Evolutionary conservation across 2,797 vertebrate species (phyloP).

Genomic region (Adelosebastes latens): DNA sequence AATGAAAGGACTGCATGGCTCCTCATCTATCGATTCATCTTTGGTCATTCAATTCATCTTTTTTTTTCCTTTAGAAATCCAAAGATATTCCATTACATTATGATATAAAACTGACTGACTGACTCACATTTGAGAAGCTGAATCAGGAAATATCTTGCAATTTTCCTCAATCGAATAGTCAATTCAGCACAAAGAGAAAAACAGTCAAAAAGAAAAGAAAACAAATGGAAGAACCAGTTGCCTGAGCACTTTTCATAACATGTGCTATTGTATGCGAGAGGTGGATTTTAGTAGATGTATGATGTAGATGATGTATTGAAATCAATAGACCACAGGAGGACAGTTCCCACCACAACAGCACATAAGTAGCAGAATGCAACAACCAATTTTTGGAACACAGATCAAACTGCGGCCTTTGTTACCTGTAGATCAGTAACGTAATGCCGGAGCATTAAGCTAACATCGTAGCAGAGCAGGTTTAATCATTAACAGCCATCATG

Average conservation of each 20-base stretch:
- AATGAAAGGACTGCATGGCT: not conserved
- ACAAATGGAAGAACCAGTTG: not conserved
- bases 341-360: not conserved
- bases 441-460: not conserved
- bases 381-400: not conserved
- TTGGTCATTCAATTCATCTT: not conserved
- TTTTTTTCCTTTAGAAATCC: not conserved
- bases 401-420: not conserved
- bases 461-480: not conserved
- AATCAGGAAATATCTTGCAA: not conserved
- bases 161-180: not conserved
- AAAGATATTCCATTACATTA: not conserved
- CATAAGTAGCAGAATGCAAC: not conserved
- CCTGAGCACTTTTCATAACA: not conserved
- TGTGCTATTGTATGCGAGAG: not conserved
- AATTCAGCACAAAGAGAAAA: not conserved
- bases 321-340: not conserved
- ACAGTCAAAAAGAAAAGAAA: not conserved
- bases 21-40: not conserved
- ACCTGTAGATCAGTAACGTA: not conserved
- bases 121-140: not conserved
- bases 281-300: not conserved
- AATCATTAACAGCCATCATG: not conserved
- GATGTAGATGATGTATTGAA: not conserved
- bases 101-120: not conserved